A percentile compares a stretch with the other conserved stretches of the same genome.
Conservation (phyloP, 2,797 vertebrate genomes). For the Lacerta agilis region DNA sequence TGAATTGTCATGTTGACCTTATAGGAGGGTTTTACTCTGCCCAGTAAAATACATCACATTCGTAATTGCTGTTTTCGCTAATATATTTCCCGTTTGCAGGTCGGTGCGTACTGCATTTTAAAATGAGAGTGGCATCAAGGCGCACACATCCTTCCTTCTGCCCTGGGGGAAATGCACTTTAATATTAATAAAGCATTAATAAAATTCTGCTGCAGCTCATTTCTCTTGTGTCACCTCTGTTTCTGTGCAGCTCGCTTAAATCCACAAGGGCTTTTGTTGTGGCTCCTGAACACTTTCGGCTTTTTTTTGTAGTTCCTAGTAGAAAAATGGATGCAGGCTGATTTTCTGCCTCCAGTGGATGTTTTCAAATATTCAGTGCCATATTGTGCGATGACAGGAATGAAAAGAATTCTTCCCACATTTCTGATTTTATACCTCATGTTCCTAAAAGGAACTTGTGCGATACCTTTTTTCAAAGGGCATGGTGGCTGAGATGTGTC, state of each 20-base stretch:
- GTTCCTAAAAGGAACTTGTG: no score
- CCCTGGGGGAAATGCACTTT: not conserved
- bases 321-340: not conserved
- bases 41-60: not conserved
- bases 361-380: not conserved
- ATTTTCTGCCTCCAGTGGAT: fast-evolving
- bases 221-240: not conserved
- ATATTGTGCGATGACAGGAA: not conserved
- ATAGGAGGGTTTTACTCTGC: not conserved
- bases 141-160: not conserved
- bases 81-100: not conserved
- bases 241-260: not conserved
- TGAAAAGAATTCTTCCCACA: not conserved
- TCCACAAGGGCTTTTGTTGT: not conserved
- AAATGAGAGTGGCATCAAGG: not conserved
- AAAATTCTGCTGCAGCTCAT: not conserved
- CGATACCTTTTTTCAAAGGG: not conserved
- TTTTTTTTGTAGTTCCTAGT: not conserved
- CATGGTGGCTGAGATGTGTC: not conserved
- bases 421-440: not conserved
- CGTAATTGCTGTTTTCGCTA: not conserved
- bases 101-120: not conserved
- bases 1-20: not conserved
- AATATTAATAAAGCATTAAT: not conserved
- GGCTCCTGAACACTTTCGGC: not conserved